Evolutionary conservation across 2,888 invertebrate genomes (phyloP), one percentile per base, ranked within the genome.

Genomic region (Candidula unifasciata): DNA sequence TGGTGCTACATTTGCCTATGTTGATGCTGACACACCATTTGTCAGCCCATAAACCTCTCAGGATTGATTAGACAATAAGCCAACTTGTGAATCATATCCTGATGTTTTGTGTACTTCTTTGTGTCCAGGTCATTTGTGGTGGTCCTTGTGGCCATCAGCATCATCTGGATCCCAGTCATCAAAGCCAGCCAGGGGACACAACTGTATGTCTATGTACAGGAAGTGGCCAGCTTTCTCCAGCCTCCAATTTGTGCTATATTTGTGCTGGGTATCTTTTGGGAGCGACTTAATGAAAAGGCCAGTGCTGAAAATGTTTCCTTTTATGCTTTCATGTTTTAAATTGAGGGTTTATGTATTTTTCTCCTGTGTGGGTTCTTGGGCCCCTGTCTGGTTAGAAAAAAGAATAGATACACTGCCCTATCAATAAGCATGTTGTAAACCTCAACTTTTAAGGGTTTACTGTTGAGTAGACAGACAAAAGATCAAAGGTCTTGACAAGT

Each of bases 101-200:
- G 13, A 30, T 68, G 68, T n/a, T 13, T 6, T 27, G 27, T n/a
- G 33, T 27, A 52, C 16, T 10, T 30, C n/a, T 21, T 54, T 16
- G 10, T 74, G 3, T 74, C 16, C 74, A 93, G 92, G 80, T 74
- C 92, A 27, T 92, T 91, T 85, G 92, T 93, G 27, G 44, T 93
- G 24, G 86, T 92, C 8, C 86, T 93, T 73, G 92, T 92, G 68
- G 90, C 88, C 0, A 87, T 93, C 66, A 92, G 92, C 87, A 90
- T 93, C 44, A 85, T 92, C n/a, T 93, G 93, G 93, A 88, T 93
- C 27, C 93, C 93, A 13, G 91, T 93, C 24, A 88, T 93, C 83
- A 87, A 90, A 80, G 89, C 89, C 6, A 89, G 90, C n/a, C 89
- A 91, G 80, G 92, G 93, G 37, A 89, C 91, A 73, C 90, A 93